These are phyloP conservation scores for Acridotheres tristis DNA, from an alignment of 2,797 vertebrate genomes.

Conservation along the genomic window DNA sequence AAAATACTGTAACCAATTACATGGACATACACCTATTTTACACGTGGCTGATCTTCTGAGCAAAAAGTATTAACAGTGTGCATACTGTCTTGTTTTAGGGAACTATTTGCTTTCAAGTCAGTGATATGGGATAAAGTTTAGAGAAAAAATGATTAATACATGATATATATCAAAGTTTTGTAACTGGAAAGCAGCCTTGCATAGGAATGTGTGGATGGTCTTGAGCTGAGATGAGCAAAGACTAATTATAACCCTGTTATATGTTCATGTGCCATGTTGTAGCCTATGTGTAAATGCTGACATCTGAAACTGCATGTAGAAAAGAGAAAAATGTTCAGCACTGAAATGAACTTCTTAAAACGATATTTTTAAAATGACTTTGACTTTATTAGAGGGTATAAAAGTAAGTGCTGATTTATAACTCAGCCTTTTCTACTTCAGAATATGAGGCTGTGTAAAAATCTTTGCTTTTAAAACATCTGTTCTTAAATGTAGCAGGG, in stretches of 20 bases:
- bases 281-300: not conserved
- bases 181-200: not conserved
- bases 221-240: not conserved
- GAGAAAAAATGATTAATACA: constrained; percentile 18
- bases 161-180: constrained; percentile 19
- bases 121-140: constrained; percentile 24
- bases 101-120: constrained; percentile 63
- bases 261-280: not conserved
- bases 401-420: not conserved
- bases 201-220: not conserved
- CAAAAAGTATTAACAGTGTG: constrained; percentile 66
- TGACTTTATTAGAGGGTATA: not conserved
- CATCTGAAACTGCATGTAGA: not conserved
- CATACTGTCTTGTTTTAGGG: constrained; percentile 63
- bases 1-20: constrained; percentile 76
- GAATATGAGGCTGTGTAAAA: not conserved
- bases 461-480: not conserved
- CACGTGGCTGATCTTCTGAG: constrained; percentile 57
- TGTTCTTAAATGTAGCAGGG: not conserved
- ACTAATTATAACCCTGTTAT: not conserved
- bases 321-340: not conserved
- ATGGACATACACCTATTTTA: constrained; percentile 75
- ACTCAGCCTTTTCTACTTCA: not conserved
- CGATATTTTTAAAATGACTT: not conserved
- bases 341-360: not conserved